Percentiles rank a stretch among this genome's conserved stretches.
phyloP scores from a whole-genome alignment of 1,140 invertebrate species.

The Dysdera silvatica region DNA sequence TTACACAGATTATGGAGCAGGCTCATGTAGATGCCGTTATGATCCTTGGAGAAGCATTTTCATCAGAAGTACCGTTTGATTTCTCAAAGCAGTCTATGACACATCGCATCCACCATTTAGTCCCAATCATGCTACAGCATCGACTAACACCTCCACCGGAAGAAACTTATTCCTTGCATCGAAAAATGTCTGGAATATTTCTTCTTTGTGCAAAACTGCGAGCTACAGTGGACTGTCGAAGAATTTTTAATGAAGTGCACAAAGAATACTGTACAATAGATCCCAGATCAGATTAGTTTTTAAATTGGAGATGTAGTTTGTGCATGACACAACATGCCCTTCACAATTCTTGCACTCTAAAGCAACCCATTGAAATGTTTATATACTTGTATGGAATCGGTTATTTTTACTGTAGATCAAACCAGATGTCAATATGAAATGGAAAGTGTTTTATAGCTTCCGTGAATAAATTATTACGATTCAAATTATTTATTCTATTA shows the following conservation, averaged over 20 bases:
- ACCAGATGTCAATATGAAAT: too few relatives aligned
- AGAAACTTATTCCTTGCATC: conserved; percentile 95
- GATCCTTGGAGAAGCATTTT: conserved; percentile 89
- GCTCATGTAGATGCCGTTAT: conserved; percentile 92
- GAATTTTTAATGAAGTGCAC: conserved; percentile 71
- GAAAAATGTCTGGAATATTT: conserved; percentile 96
- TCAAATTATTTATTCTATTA: too few relatives aligned
- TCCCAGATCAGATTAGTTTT: too few relatives aligned
- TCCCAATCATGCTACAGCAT: conserved; percentile 92
- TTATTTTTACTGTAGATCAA: too few relatives aligned
- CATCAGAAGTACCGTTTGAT: conserved; percentile 67
- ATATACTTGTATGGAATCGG: too few relatives aligned
- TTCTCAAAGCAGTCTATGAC: conserved; percentile 79
- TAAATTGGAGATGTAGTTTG: too few relatives aligned
- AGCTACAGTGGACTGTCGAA: conserved; percentile 73
- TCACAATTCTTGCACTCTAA: too few relatives aligned
- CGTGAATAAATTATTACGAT: too few relatives aligned
- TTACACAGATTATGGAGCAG: conserved; percentile 72
- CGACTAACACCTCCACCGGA: conserved; percentile 93
- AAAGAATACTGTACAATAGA: too few relatives aligned
- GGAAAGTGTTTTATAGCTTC: too few relatives aligned
- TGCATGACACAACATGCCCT: too few relatives aligned
- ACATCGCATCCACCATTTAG: conserved; percentile 63
- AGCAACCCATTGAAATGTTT: too few relatives aligned
- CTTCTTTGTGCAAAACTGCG: conserved; percentile 85